Evolutionary conservation across 1,140 invertebrate genomes (phyloP), one percentile per base, ranked within the genome.

Genomic region (Venturia canescens): DNA sequence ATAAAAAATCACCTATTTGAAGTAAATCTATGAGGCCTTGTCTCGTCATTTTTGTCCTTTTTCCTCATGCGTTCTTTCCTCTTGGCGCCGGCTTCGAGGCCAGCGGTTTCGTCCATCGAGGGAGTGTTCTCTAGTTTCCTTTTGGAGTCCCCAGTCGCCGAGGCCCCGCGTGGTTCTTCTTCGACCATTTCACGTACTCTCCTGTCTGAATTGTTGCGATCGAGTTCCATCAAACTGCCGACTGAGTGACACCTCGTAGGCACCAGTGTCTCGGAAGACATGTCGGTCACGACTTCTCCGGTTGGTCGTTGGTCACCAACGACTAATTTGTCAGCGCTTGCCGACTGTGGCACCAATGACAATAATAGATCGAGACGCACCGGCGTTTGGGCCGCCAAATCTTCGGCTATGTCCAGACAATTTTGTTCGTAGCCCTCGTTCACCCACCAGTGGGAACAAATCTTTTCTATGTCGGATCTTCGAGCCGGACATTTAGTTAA

Each of bases 361-460:
- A 98, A 92, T n/a, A 98, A 92, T 48, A 98, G 92, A 92, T 98
- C 97, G 29, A 98, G 92, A 63, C 97, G 93, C 15, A 98, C 97
- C 0, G 97, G 97, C 0, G 97, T 98, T 89, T 97, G 95, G 84
- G 96, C 97, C 4, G 97, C 97, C 82, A 98, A 90, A 83, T 97
- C 95, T 90, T 98, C 97, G 0, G 97, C 96, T 78, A 97, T 94
- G 78, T 97, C 96, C 67, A 98, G 92, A 90, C 98, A 98, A 57
- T 95, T 96, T 66, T 95, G 94, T 72, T 95, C 94, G 86, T 97
- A 97, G 13, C 96, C 97, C 83, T 96, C 94, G 92, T 99, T 99
- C 60, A 99, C 95, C 96, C 96, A 97, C 96, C 97, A 97, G 93
- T 99, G 97, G 27, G 95, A 94, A 88, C 98, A 98, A 57, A 99